Evolutionary conservation across 2,113 vertebrate genomes (phyloP).

Genomic region (Calidris pygmaea): DNA sequence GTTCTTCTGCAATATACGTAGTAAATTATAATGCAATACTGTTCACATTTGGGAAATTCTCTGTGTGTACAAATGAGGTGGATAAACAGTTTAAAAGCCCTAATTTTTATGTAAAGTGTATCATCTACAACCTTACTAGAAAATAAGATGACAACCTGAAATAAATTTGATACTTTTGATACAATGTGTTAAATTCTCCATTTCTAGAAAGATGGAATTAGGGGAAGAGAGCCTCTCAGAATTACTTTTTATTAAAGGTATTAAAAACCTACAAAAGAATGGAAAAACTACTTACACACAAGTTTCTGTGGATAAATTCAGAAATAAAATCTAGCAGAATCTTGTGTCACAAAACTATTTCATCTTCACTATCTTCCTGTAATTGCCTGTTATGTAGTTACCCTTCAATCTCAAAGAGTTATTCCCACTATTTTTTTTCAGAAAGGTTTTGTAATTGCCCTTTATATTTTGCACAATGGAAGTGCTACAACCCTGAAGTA

Average conservation of each 20-base stretch:
- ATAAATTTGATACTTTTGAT: not conserved
- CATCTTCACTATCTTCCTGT: not conserved
- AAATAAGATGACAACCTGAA: not conserved
- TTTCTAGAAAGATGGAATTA: not conserved
- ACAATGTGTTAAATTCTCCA: not conserved
- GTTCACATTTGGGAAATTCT: not conserved
- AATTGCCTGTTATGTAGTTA: not conserved
- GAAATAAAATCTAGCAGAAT: not conserved
- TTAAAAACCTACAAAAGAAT: not conserved
- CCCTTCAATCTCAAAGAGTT: not conserved
- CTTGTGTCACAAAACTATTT: not conserved
- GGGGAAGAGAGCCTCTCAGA: not conserved
- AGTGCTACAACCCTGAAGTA: not conserved
- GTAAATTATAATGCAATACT: not conserved
- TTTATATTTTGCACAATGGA: not conserved
- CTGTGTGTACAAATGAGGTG: not conserved
- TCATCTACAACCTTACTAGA: not conserved
- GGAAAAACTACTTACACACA: not conserved
- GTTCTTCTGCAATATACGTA: not conserved
- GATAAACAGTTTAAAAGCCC: not conserved
- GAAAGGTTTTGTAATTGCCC: not conserved
- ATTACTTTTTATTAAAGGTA: not conserved
- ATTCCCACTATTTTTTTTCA: not conserved
- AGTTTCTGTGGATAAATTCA: slow-evolving; percentile 16
- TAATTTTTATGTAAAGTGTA: not conserved